Evolutionary conservation across 2,888 invertebrate genomes (phyloP), one percentile per base, ranked within the genome.

Genomic region (Andrena hattorfiana): DNA sequence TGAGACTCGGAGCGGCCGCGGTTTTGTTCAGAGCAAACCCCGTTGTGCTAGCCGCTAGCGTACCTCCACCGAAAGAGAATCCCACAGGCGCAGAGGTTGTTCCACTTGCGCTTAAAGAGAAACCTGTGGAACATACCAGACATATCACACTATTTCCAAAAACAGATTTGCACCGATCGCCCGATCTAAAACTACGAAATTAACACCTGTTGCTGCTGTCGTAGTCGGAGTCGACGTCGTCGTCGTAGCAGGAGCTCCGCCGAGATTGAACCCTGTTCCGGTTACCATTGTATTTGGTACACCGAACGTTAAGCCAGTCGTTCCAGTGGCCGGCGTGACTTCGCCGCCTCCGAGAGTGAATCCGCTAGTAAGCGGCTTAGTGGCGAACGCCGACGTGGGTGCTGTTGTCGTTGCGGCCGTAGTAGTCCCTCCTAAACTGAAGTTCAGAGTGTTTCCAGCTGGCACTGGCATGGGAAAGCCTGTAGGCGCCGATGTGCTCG

Each of bases 1-100:
- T 80, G 2, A 89, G 62, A 26, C 83, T 89, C 4, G 87, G 74
- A 2, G 92, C 89, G 2, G 92, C 86, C 13, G 89, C 69, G 2
- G 92, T 90, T 67, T 87, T 87, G 26, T 90, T 84, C 3, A 85
- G 72, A 49, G 90, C 86, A 77, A 93, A 93, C 63, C 91, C 92
- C 26, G 84, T 42, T 28, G 87, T 81, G 7, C 76, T 78, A 6
- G 81, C 84, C 5, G 90, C 72, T 0, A 89, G 70, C 26, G 85
- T 86, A 6, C 89, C 75, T 49, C 73, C 51, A 35, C 84, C 85
- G 35, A 91, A 77, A 28, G 83, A 86, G 66, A 91, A 91, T 26
- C 87, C 85, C 10, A 81, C 78, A 2, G 85, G 68, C 0, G 85
- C 69, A 30, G 89, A 82, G 16, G 86, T 78, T 59, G 88, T 56